Conservation (phyloP, 1,140 invertebrate genomes). For the Pomacea maculata region DNA sequence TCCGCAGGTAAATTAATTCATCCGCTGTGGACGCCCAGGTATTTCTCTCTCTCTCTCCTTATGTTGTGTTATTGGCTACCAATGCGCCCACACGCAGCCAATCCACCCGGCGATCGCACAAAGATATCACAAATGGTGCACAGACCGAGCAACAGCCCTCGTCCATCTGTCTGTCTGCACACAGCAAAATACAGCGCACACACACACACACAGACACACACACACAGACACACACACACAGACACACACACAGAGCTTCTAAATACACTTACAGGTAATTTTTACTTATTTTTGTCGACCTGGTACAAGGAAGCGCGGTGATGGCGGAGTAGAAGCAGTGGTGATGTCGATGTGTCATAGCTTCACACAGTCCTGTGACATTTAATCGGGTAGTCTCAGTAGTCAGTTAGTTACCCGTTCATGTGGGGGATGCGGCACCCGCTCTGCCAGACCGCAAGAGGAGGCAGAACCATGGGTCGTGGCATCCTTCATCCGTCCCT, state of each 20-base stretch:
- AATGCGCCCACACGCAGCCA: too few species aligned
- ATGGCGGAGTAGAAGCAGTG: neutral
- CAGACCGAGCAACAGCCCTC: neutral
- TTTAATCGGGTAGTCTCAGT: neutral
- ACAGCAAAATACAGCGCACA: neutral
- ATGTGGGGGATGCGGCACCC: neutral
- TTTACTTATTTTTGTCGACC: too few species aligned
- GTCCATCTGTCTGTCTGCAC: neutral
- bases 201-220: slow-evolving; percentile 11
- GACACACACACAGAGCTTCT: neutral
- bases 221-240: slow-evolving; percentile 2
- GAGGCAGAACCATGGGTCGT: neutral
- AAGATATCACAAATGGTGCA: too few species aligned
- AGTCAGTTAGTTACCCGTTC: neutral
- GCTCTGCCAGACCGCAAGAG: neutral
- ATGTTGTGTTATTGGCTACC: too few species aligned
- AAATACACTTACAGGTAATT: too few species aligned
- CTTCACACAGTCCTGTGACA: neutral
- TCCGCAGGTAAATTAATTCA: too few species aligned
- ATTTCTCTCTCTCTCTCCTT: too few species aligned
- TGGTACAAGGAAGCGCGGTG: neutral
- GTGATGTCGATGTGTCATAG: neutral
- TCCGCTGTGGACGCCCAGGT: too few species aligned
- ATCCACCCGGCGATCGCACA: too few species aligned
- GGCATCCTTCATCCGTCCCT: neutral